A percentile compares a stretch with the other conserved stretches of the same genome.
phyloP scores from a whole-genome alignment of 2,888 invertebrate species.

The Agriotes lineatus region DNA sequence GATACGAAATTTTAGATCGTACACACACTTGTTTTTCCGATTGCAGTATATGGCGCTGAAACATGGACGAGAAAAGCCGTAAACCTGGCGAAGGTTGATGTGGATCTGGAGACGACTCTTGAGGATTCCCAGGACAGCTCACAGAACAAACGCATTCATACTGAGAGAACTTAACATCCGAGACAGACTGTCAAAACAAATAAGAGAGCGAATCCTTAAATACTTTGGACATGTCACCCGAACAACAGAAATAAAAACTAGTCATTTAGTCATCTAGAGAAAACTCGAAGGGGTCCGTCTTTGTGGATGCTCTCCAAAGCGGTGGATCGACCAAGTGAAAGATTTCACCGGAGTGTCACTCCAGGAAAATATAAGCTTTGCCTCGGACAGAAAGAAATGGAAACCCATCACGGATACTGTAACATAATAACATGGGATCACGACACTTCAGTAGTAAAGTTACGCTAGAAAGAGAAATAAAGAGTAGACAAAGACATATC shows the following conservation, averaged over 20 bases:
- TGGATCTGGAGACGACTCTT: background rate
- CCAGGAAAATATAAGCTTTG: background rate
- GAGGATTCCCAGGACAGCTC: background rate
- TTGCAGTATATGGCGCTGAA: slow-evolving; percentile 7
- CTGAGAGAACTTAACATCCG: background rate
- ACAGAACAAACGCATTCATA: slow-evolving; percentile 7
- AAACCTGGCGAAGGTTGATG: background rate
- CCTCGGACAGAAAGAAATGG: background rate
- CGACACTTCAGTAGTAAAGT: background rate
- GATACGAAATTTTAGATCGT: background rate
- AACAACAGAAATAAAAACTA: background rate
- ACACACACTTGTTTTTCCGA: background rate
- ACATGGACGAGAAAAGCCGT: background rate
- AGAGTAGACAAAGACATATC: too few relatives aligned
- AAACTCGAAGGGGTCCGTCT: background rate
- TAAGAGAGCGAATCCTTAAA: background rate
- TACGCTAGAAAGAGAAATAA: background rate
- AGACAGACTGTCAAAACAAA: background rate
- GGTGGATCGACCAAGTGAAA: slow-evolving; percentile 5
- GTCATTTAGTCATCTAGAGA: background rate
- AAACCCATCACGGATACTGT: background rate
- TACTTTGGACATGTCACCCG: slow-evolving; percentile 5
- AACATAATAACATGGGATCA: background rate
- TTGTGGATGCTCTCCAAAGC: background rate
- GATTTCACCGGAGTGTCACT: background rate